These are phyloP conservation scores for Morpho achilles DNA, from an alignment of 2,888 invertebrate species.

Conservation along the genomic window DNA sequence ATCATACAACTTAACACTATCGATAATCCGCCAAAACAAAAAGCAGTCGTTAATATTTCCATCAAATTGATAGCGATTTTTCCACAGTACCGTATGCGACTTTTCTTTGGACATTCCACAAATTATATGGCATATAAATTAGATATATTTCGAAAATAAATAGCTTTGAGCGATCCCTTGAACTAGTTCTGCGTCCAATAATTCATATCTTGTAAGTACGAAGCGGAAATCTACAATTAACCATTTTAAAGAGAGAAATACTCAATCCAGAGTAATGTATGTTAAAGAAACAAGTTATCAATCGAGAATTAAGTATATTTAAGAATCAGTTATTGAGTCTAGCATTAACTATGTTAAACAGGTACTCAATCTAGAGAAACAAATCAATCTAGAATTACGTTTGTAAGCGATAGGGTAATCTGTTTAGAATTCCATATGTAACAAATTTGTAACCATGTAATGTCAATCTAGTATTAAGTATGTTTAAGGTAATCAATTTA, in stretches of 20 bases:
- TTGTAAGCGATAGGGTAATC: too few relatives aligned
- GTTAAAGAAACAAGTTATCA: neutral
- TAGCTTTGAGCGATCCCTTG: slow-evolving; percentile 40
- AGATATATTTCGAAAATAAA: slow-evolving; percentile 38
- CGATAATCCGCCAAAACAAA: slow-evolving; percentile 35
- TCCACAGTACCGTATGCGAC: too few relatives aligned
- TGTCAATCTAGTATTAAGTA: too few relatives aligned
- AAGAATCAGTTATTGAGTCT: too few relatives aligned
- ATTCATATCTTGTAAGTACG: neutral
- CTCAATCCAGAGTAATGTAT: neutral
- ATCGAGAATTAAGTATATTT: neutral
- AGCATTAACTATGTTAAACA: too few relatives aligned
- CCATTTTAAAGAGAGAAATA: neutral
- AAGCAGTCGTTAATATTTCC: slow-evolving; percentile 37
- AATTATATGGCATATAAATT: slow-evolving; percentile 1
- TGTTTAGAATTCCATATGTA: too few relatives aligned
- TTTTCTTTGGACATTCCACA: neutral
- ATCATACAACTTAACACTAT: slow-evolving; percentile 10
- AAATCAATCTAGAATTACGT: too few relatives aligned
- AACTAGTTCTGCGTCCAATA: slow-evolving; percentile 15
- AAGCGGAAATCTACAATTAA: neutral
- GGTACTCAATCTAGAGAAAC: too few relatives aligned
- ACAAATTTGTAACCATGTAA: too few relatives aligned
- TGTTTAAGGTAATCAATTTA: too few relatives aligned
- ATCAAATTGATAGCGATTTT: neutral